phyloP scores from a whole-genome alignment of 2,113 vertebrate genomes.

The Oncorhynchus gorbuscha region DNA sequence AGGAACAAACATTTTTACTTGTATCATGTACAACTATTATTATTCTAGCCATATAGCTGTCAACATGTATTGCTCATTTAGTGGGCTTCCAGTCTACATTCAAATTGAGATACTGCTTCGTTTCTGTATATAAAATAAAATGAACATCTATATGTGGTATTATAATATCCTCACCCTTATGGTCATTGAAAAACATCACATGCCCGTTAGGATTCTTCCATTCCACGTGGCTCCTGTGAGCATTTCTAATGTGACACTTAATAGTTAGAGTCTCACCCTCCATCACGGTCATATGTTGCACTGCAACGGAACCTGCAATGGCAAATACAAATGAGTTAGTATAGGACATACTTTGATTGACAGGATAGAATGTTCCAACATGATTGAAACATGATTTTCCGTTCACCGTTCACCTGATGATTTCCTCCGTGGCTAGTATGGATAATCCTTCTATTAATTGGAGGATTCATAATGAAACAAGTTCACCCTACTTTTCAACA shows the following conservation, averaged over 20 bases:
- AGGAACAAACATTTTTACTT: too few relatives aligned
- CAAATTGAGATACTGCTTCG: neutral
- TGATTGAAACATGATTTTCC: too few relatives aligned
- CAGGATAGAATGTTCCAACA: too few relatives aligned
- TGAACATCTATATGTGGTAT: neutral
- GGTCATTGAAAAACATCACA: slow-evolving; percentile 60
- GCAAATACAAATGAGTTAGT: neutral
- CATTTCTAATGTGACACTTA: slow-evolving; percentile 43
- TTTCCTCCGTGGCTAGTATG: too few relatives aligned
- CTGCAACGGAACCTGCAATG: slow-evolving; percentile 46
- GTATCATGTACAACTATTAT: too few relatives aligned
- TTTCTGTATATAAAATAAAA: neutral
- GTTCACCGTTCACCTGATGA: too few relatives aligned
- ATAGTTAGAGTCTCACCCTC: slow-evolving; percentile 61
- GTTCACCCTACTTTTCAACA: too few relatives aligned
- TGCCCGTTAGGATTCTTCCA: slow-evolving; percentile 64
- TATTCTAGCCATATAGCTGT: too few relatives aligned
- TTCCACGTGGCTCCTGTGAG: slow-evolving; percentile 38
- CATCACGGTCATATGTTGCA: slow-evolving; percentile 38
- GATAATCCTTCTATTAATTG: too few relatives aligned
- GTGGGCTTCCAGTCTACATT: neutral
- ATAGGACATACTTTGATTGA: too few relatives aligned
- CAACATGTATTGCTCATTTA: neutral
- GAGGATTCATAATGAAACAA: too few relatives aligned
- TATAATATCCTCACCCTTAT: slow-evolving; percentile 46